A percentile compares a stretch with the other conserved stretches of the same genome.
These are phyloP conservation scores for Macrobrachium rosenbergii DNA, from an alignment of 1,140 invertebrate genomes.

Conservation along the genomic window DNA sequence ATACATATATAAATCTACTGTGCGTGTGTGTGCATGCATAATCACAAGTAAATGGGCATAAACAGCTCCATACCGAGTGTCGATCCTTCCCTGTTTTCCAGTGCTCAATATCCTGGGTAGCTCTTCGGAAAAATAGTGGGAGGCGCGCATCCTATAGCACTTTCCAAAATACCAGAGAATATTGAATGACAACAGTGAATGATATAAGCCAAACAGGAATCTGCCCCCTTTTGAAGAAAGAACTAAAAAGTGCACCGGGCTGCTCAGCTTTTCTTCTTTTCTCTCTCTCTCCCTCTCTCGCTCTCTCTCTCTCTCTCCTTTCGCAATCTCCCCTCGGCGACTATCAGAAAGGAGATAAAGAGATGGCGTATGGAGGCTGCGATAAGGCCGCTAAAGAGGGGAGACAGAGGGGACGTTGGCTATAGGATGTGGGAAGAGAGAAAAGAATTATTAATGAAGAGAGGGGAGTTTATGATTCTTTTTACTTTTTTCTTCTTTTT, in stretches of 20 bases:
- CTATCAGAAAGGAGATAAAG: slow-evolving; percentile 51
- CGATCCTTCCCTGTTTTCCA: neutral
- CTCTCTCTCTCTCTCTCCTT: slow-evolving; percentile 10
- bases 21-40: neutral
- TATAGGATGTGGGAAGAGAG: slow-evolving; percentile 51
- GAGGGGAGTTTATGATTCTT: slow-evolving; percentile 21
- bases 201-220: too few relatives aligned
- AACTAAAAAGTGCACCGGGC: too few relatives aligned
- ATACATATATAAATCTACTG: slow-evolving; percentile 26
- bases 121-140: too few relatives aligned
- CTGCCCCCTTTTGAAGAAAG: too few relatives aligned
- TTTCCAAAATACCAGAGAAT: too few relatives aligned
- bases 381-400: slow-evolving; percentile 52
- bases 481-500: neutral
- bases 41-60: neutral
- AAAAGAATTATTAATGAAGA: slow-evolving; percentile 44
- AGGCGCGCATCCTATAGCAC: too few relatives aligned
- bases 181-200: too few relatives aligned
- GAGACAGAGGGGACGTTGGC: slow-evolving; percentile 41
- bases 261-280: too few relatives aligned
- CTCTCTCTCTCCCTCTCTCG: neutral
- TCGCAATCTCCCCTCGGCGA: neutral
- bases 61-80: neutral
- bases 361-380: slow-evolving; percentile 57
- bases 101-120: neutral